Evolutionary conservation across 2,797 vertebrate genomes (phyloP).

Genomic region (Sternotherus odoratus): DNA sequence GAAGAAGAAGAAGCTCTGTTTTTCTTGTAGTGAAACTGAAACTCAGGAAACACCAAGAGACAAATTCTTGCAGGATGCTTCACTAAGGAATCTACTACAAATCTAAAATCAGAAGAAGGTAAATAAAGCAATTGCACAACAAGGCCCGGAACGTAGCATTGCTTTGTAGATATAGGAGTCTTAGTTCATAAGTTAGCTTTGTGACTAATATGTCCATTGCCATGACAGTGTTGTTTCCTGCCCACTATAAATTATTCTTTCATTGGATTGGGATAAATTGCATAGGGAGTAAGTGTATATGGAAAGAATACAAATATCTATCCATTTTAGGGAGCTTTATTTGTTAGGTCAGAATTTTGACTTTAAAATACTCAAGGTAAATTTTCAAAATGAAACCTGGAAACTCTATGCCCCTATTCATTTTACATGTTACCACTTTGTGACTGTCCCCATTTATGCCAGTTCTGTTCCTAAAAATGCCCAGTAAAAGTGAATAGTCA

Average conservation of each 20-base stretch:
- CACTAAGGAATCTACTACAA: background rate
- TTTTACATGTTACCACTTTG: accelerated
- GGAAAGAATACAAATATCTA: background rate
- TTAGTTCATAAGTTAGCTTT: background rate
- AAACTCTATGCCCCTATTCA: accelerated
- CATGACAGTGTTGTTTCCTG: background rate
- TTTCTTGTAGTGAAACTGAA: background rate
- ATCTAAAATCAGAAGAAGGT: background rate
- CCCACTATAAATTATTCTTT: background rate
- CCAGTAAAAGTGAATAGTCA: accelerated
- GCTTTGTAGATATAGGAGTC: background rate
- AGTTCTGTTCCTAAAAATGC: background rate
- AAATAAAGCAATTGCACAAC: background rate
- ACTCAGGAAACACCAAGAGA: background rate
- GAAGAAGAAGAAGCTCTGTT: background rate
- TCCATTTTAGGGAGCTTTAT: background rate
- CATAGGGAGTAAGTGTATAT: background rate
- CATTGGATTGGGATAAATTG: background rate
- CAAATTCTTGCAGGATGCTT: background rate
- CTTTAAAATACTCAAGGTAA: background rate
- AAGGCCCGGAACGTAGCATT: background rate
- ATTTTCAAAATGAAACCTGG: background rate
- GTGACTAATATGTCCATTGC: background rate
- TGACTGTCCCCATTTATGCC: background rate
- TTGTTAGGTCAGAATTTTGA: background rate